A percentile compares a stretch with the other conserved stretches of the same genome.
Evolutionary conservation across 2,888 invertebrate species (phyloP).

Genomic region (Schizaphis graminum): DNA sequence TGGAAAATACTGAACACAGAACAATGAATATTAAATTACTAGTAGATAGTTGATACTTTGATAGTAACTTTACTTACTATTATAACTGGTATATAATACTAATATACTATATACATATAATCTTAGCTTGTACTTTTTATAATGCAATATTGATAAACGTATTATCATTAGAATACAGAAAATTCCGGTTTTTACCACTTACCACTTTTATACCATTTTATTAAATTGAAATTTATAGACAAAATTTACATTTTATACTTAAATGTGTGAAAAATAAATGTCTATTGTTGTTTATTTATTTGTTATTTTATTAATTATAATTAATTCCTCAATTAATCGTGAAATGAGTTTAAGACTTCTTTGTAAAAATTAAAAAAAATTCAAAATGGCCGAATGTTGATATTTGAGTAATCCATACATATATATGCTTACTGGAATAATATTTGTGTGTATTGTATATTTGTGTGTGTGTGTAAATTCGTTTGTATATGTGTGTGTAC

Average conservation of each 20-base stretch:
- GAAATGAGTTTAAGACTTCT: neutral
- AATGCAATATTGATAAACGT: constrained; percentile 6
- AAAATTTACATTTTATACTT: neutral
- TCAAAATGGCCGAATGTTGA: constrained; percentile 65
- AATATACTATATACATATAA: no score
- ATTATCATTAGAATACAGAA: neutral
- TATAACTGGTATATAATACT: no score
- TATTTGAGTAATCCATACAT: constrained; percentile 50
- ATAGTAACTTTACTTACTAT: no score
- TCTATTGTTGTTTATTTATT: neutral
- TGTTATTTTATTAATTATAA: neutral
- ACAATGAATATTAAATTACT: no score
- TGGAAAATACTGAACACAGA: no score
- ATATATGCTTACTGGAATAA: constrained; percentile 2
- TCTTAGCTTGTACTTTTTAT: neutral
- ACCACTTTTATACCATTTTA: constrained; percentile 3
- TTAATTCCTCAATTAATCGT: neutral
- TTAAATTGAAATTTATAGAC: neutral
- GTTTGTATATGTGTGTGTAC: neutral
- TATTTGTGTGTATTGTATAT: constrained; percentile 3
- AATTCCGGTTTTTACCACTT: neutral
- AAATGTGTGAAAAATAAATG: neutral
- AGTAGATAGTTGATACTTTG: no score
- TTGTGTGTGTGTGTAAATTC: neutral
- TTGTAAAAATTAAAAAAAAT: constrained; percentile 58